A percentile compares a stretch with the other conserved stretches of the same genome.
These are phyloP conservation scores for Calliopsis andreniformis DNA, from an alignment of 1,140 invertebrate species.

Conservation along the genomic window DNA sequence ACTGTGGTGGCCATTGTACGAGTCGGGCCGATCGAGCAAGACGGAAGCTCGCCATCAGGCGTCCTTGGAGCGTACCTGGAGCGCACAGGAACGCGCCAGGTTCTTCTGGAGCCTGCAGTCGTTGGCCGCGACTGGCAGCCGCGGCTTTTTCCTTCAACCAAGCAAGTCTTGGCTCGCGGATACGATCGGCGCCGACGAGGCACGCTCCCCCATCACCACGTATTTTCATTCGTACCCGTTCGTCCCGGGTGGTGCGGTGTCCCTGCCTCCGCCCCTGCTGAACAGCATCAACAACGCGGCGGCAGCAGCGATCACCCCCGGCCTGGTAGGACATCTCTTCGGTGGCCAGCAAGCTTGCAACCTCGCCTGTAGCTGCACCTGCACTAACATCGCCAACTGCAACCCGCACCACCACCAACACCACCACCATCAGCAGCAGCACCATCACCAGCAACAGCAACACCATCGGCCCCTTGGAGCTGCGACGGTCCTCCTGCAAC, in stretches of 20 bases:
- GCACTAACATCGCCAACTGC: constrained; percentile 72
- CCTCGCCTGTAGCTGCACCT: constrained; percentile 76
- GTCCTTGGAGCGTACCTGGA: constrained; percentile 55
- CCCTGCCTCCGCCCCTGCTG: constrained; percentile 73
- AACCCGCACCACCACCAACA: constrained; percentile 68
- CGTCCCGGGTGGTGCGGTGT: constrained; percentile 79
- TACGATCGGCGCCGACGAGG: constrained; percentile 69
- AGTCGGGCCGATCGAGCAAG: constrained; percentile 45
- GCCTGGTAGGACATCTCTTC: constrained; percentile 75
- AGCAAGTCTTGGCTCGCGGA: constrained; percentile 65
- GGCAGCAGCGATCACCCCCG: constrained; percentile 72
- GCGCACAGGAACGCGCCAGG: constrained; percentile 54
- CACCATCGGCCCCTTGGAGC: constrained; percentile 69
- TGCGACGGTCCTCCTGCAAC: constrained; percentile 77
- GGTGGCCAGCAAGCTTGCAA: constrained; percentile 75
- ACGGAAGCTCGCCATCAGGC: constrained; percentile 59
- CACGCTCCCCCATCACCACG: constrained; percentile 78
- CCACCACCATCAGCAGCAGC: constrained; percentile 67
- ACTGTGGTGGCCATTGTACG: constrained; percentile 61
- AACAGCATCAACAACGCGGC: constrained; percentile 64
- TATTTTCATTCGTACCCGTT: constrained; percentile 82
- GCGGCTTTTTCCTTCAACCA: constrained; percentile 54
- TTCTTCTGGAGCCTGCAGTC: constrained; percentile 59
- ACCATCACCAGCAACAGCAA: constrained; percentile 68
- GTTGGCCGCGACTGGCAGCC: constrained; percentile 55